Evolutionary conservation across 1,140 invertebrate genomes (phyloP), one percentile per base, ranked within the genome.

Genomic region (Diabrotica undecimpunctata): DNA sequence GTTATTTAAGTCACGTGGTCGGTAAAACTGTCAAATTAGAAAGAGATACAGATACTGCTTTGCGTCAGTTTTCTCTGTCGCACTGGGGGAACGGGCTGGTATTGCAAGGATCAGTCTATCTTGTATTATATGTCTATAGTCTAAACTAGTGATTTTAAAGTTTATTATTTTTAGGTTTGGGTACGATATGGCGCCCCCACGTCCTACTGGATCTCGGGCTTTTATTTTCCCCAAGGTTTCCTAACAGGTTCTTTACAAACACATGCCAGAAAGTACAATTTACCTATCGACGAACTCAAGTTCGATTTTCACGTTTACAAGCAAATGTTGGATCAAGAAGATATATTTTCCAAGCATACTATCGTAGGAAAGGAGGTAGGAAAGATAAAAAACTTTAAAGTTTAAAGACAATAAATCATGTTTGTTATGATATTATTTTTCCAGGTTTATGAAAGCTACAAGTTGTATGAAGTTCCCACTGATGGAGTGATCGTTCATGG

Each of bases 191-290:
- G 86, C 6, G 80, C 80, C n/a, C 92, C 91, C 9, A 82, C 84
- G 41, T 94, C 92, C 6, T 95, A 88, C 75, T 96, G 94, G 94
- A 78, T 96, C 38, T 92, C 93, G 50, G 94, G 94, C 12, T 88
- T 96, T 72, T 96, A 92, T 78, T 96, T 95, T 76, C 93, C 93
- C 0, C 94, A 96, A 84, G 93, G 93, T 50, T 92, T 96, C 74
- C 83, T 96, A 62, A 96, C 94, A 6, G 93, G 92, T 5, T 85
- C 90, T 11, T 79, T 95, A 56, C 94, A 96, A 80, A 93, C 93
- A 0, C 89, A 88, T 78, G 91, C 93, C 1, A 82, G 94, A 46
- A 90, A 90, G 72, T 91, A 93, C 68, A 83, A 87, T 39, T 84
- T 92, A 54, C 92, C 94, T 2, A 95, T 96, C 39, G 94, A 96